Conservation (phyloP, 2,888 invertebrate species). For the Hermaeophaga mercurialis region DNA sequence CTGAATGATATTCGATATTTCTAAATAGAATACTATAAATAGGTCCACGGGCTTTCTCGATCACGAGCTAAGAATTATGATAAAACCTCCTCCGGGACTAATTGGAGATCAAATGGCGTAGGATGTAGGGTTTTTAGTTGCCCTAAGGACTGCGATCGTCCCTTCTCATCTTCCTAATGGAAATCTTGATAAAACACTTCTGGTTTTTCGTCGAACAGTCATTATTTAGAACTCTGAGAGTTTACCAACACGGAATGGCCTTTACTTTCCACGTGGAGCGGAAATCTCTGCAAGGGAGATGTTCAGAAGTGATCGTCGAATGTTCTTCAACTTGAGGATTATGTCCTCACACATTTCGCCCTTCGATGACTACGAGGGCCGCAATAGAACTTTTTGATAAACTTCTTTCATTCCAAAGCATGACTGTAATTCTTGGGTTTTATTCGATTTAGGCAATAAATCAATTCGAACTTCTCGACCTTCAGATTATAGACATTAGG, state of each 20-base stretch:
- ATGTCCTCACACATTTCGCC: not conserved
- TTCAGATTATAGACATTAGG: too few relatives aligned
- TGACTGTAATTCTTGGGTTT: too few relatives aligned
- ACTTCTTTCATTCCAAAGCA: too few relatives aligned
- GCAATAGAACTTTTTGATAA: too few relatives aligned
- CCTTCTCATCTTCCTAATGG: conserved; percentile 39
- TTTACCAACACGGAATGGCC: conserved; percentile 19
- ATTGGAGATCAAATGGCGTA: conserved; percentile 40
- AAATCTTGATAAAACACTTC: conserved; percentile 39
- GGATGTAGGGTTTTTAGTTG: conserved; percentile 29
- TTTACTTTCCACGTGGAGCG: conserved; percentile 15
- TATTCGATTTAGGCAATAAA: too few relatives aligned
- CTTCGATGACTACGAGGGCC: too few relatives aligned
- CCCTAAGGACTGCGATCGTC: conserved; percentile 32
- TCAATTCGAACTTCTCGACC: too few relatives aligned
- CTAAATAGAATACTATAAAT: conserved; percentile 16
- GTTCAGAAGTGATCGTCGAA: conserved; percentile 5
- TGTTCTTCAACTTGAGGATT: conserved; percentile 1
- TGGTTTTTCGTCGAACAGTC: conserved; percentile 26
- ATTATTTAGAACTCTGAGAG: conserved; percentile 26
- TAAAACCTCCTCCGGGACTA: conserved; percentile 37
- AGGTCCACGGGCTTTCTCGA: conserved; percentile 2
- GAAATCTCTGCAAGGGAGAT: conserved; percentile 13
- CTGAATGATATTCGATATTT: not conserved
- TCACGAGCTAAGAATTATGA: conserved; percentile 21